Conservation (phyloP, 53 echinoderm and acorn worm genomes). For the Astropecten irregularis region DNA sequence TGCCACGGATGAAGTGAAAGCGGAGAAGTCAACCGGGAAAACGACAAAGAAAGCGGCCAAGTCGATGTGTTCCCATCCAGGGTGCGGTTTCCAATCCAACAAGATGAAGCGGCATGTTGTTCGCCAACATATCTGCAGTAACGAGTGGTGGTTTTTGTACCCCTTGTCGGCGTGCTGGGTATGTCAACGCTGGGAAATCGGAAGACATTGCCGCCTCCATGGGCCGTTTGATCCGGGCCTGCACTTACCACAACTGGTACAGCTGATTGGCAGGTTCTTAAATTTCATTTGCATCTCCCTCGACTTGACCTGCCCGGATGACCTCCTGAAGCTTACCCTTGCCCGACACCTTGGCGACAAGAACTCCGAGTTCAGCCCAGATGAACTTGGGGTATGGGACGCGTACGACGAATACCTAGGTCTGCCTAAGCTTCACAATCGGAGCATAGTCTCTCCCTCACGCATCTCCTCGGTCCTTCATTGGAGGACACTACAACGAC, state of each 20-base stretch:
- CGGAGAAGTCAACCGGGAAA: too few species aligned
- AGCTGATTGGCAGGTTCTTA: background rate
- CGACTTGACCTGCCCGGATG: background rate
- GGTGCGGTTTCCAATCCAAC: background rate
- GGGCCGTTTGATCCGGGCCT: background rate
- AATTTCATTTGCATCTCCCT: background rate
- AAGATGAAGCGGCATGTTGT: background rate
- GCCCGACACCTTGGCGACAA: background rate
- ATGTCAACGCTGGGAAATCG: background rate
- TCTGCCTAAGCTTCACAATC: background rate
- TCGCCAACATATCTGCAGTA: background rate
- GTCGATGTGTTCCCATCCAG: background rate
- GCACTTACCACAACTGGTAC: background rate
- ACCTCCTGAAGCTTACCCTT: background rate
- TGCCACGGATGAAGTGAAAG: background rate
- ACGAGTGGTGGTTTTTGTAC: constrained; percentile 14
- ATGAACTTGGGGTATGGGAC: background rate
- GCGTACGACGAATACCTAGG: background rate
- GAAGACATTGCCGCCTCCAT: background rate
- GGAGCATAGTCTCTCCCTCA: background rate
- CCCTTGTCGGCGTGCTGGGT: constrained; percentile 1
- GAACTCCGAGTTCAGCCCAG: background rate
- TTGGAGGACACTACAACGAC: background rate
- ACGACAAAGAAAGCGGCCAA: too few species aligned
- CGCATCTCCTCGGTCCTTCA: background rate